These are phyloP conservation scores for Ethmia dodecea DNA, from an alignment of 2,888 invertebrate species.

Conservation along the genomic window DNA sequence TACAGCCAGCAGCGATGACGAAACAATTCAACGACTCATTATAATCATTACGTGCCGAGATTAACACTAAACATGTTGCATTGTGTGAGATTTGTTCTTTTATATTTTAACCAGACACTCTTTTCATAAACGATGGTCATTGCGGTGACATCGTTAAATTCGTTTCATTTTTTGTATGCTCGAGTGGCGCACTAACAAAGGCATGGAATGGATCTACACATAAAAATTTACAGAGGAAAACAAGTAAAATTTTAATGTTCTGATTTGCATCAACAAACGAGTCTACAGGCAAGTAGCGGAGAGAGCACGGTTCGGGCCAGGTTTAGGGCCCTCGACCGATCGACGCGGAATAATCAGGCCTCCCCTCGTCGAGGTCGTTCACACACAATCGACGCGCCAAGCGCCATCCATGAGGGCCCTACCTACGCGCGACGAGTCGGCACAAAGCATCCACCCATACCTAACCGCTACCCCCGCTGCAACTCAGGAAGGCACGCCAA, in stretches of 20 bases:
- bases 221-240: conserved; percentile 12
- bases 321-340: conserved; percentile 66
- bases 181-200: no score
- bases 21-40: conserved; percentile 17
- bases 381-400: conserved; percentile 68
- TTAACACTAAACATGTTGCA: conserved; percentile 30
- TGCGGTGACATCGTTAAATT: no score
- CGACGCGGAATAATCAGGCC: conserved; percentile 68
- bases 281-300: conserved; percentile 25
- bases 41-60: conserved; percentile 28
- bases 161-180: no score
- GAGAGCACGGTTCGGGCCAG: conserved; percentile 37
- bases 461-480: conserved; percentile 38
- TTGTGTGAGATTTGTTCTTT: no score
- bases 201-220: no score
- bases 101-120: no score
- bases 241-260: conserved; percentile 42
- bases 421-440: conserved; percentile 62
- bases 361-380: conserved; percentile 72
- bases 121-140: no score
- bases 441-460: conserved; percentile 66
- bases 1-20: conserved; percentile 24
- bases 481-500: conserved; percentile 9
- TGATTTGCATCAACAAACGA: conserved; percentile 52
- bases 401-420: conserved; percentile 46